Percentiles rank a stretch among this genome's conserved stretches.
phyloP scores from a whole-genome alignment of 2,888 invertebrate species.

The Andrena marginata region DNA sequence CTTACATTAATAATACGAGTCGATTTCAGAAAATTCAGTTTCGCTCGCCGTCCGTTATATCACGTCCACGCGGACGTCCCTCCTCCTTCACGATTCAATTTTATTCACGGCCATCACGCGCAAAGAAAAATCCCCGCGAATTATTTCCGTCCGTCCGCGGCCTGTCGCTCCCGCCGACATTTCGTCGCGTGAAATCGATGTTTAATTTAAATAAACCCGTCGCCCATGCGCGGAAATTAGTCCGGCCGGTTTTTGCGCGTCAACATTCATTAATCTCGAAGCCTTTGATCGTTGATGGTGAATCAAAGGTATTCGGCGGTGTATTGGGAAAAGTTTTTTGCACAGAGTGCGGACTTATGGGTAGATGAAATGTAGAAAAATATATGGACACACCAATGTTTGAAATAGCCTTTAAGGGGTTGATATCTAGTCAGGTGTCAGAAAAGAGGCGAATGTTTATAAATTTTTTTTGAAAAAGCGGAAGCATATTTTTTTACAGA shows the following conservation, averaged over 20 bases:
- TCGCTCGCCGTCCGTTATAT: no score
- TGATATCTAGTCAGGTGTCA: no score
- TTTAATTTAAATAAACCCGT: slow-evolving; percentile 16
- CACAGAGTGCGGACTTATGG: not conserved
- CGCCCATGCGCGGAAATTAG: not conserved
- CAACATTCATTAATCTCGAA: slow-evolving; percentile 32
- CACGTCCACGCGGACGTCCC: not conserved
- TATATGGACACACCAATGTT: not conserved
- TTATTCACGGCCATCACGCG: not conserved
- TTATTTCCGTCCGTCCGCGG: not conserved
- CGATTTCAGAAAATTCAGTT: slow-evolving; percentile 29
- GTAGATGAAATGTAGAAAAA: not conserved
- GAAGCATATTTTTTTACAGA: no score
- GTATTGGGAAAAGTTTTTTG: not conserved
- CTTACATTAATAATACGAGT: slow-evolving; percentile 36
- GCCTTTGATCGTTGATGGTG: slow-evolving; percentile 3
- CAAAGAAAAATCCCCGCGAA: not conserved
- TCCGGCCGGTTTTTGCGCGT: not conserved
- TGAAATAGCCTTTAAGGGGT: not conserved
- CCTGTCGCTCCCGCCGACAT: not conserved
- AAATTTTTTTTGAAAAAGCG: no score
- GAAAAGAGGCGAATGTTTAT: no score
- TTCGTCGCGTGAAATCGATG: slow-evolving; percentile 14
- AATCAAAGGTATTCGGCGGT: not conserved
- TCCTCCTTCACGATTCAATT: not conserved